phyloP scores from a whole-genome alignment of 2,113 vertebrate species.

The Glareola pratincola region DNA sequence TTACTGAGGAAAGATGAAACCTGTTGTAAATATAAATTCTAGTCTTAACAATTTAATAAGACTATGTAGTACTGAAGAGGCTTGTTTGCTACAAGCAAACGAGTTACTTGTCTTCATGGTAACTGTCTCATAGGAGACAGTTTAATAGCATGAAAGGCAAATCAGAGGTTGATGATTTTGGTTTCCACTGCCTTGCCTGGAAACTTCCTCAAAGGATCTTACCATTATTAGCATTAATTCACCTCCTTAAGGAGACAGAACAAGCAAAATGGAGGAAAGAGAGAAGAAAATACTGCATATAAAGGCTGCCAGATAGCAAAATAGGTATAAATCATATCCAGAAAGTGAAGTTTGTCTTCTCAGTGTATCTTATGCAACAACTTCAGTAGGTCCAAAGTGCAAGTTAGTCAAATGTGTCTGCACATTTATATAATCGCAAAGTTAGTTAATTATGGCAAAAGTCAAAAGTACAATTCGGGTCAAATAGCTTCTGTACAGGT shows the following conservation, averaged over 20 bases:
- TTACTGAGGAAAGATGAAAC: neutral
- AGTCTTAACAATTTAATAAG: neutral
- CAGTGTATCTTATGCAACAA: neutral
- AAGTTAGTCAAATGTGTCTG: neutral
- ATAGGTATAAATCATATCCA: neutral
- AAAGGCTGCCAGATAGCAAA: neutral
- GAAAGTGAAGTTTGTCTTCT: neutral
- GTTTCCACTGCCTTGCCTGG: neutral
- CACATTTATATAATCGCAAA: neutral
- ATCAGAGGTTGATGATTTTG: neutral
- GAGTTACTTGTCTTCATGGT: neutral
- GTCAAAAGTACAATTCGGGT: neutral
- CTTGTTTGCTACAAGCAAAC: neutral
- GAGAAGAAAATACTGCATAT: neutral
- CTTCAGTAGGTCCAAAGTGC: constrained; percentile 40
- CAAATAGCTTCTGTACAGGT: neutral
- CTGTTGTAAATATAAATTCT: neutral
- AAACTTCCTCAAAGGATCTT: neutral
- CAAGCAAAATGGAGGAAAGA: neutral
- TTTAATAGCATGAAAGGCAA: neutral
- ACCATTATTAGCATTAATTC: neutral
- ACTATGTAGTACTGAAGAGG: neutral
- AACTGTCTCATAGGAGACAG: neutral
- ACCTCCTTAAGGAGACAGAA: neutral
- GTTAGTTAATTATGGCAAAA: neutral